Evolutionary conservation across 2,888 invertebrate species (phyloP).

Genomic region (Muschampia plurimacula): DNA sequence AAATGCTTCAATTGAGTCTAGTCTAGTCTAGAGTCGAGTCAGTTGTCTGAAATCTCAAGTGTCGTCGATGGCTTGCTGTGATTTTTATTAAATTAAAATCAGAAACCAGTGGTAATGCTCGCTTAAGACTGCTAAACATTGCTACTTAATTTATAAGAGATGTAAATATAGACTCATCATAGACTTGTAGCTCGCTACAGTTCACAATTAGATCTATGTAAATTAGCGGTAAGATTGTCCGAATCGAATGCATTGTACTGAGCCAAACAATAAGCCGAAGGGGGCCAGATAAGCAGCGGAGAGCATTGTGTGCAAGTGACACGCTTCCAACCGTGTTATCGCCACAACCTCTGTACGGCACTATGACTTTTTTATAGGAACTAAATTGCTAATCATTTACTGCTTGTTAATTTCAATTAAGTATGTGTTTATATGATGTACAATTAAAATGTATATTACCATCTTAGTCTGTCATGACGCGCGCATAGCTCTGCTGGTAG

Average conservation of each 20-base stretch:
- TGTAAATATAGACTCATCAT: conserved; percentile 1
- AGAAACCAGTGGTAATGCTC: too few species aligned
- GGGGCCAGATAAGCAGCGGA: conserved; percentile 27
- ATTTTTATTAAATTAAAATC: too few species aligned
- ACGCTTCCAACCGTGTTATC: conserved; percentile 7
- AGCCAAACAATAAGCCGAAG: conserved; percentile 27
- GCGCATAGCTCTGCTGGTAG: too few species aligned
- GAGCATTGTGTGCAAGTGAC: conserved; percentile 25
- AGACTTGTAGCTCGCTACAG: background rate
- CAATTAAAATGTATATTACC: too few species aligned
- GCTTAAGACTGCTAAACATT: too few species aligned
- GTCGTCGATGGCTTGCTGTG: too few species aligned
- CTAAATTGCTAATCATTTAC: conserved; percentile 4
- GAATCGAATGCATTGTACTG: conserved; percentile 33
- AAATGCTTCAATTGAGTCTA: too few species aligned
- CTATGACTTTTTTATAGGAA: conserved; percentile 17
- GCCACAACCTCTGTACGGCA: conserved; percentile 1
- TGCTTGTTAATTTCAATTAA: background rate
- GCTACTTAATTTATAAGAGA: background rate
- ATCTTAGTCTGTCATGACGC: too few species aligned
- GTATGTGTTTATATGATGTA: too few species aligned
- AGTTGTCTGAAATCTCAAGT: too few species aligned
- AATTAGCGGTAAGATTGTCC: conserved; percentile 31
- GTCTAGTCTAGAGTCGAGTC: too few species aligned
- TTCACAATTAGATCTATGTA: conserved; percentile 16